Percentiles rank a stretch among this genome's conserved stretches.
These are phyloP conservation scores for Sipunculus nudus DNA, from an alignment of 2,888 invertebrate species.

Conservation along the genomic window DNA sequence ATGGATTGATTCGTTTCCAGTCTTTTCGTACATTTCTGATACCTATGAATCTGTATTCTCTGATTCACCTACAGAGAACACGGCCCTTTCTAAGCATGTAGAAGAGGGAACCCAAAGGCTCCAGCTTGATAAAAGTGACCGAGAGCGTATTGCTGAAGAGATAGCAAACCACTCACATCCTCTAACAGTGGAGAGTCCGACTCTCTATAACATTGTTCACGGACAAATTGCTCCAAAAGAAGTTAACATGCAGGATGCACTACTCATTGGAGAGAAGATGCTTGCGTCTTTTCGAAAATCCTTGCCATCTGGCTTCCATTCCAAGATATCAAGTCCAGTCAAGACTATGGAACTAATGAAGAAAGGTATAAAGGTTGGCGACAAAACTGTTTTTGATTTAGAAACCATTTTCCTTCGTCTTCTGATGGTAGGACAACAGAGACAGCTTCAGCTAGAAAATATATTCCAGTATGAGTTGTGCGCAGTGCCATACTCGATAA, in stretches of 20 bases:
- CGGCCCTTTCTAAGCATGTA: too few relatives aligned
- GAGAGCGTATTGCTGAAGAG: not conserved
- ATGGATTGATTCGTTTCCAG: conserved; percentile 5
- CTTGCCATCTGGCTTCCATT: not conserved
- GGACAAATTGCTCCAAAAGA: not conserved
- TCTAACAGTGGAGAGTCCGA: not conserved
- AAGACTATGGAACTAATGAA: conserved; percentile 8
- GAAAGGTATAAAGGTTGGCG: not conserved
- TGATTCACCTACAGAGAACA: too few relatives aligned
- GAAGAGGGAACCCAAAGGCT: conserved; percentile 1
- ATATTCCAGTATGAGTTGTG: too few relatives aligned
- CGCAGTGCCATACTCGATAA: not conserved
- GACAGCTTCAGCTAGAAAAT: not conserved
- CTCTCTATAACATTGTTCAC: conserved; percentile 1
- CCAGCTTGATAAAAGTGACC: not conserved
- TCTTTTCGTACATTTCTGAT: too few relatives aligned
- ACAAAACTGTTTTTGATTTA: not conserved
- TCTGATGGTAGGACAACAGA: not conserved
- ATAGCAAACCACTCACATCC: conserved; percentile 2
- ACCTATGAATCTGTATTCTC: too few relatives aligned
- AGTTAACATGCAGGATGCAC: conserved; percentile 8
- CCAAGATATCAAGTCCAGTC: conserved; percentile 1
- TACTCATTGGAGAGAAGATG: conserved; percentile 4
- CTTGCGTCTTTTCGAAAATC: not conserved
- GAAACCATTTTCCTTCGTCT: conserved; percentile 1